Evolutionary conservation across 2,797 vertebrate species (phyloP), one percentile per base, ranked within the genome.

Genomic region (Hylomyscus alleni): DNA sequence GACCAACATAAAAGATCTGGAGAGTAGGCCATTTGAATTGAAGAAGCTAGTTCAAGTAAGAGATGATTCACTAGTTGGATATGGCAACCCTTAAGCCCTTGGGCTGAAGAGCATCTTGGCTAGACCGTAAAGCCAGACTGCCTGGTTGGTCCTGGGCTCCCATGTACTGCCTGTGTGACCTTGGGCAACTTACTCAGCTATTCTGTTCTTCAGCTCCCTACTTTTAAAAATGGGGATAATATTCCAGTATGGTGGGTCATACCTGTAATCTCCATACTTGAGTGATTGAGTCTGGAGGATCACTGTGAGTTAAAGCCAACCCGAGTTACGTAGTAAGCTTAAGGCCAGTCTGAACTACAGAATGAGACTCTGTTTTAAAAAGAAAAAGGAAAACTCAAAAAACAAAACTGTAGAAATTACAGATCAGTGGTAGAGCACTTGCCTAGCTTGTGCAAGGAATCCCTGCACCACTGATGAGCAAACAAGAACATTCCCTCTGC

Each of bases 11-110:
- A 67, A 76, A 67, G 20, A 17, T 81, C 65, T 94, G 34, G 15
- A 89, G 94, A 83, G 24, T 77, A 78, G 12, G 8, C 91, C n/a
- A 89, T 95, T 77, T 7, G 1, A 60, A 90, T 26, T 89, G 83
- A 92, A 26, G 52, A 78, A 93, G 88, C 80, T 11, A 44, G n/a
- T 94, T 54, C 17, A 0, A 92, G 91, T 56, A 24, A 67, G 73
- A 78, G 89, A 37, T 54, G 91, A 80, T 19, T 94, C 85, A 34
- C 37, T 52, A 50, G 22, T 40, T 89, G 52, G 67, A 8, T 54
- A 14, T 52, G 54, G 76, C 81, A 37, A 80, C 37, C 37, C 65
- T 26, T 29, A 37, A 26, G 56, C 72, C 8, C 29, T 44, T 29
- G 24, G 72, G 47, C 31, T 56, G 65, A 92, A 90, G 78, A 73